These are phyloP conservation scores for Catocala sponsa DNA, from an alignment of 2,888 invertebrate genomes.

Conservation along the genomic window DNA sequence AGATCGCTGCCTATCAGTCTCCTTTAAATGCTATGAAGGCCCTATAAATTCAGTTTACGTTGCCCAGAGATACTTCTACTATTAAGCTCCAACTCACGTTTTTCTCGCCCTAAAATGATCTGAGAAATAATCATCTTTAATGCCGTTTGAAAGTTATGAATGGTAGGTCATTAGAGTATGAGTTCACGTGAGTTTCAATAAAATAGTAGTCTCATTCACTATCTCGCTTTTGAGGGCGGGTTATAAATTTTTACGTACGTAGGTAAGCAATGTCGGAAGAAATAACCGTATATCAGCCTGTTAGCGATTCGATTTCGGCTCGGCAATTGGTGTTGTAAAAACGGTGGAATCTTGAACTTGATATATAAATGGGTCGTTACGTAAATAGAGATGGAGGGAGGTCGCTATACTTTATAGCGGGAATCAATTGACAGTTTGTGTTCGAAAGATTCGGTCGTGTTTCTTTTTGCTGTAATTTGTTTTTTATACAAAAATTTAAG, in stretches of 20 bases:
- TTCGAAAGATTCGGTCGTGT: background rate
- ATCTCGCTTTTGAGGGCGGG: conserved; percentile 13
- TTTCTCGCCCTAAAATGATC: conserved; percentile 17
- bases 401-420: conserved; percentile 2
- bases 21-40: conserved; percentile 25
- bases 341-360: conserved; percentile 33
- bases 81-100: conserved; percentile 16
- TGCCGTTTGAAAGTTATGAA: conserved; percentile 24
- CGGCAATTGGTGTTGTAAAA: conserved; percentile 31
- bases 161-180: conserved; percentile 28
- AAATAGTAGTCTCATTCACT: conserved; percentile 12
- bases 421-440: conserved; percentile 4
- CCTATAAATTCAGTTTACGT: conserved; percentile 32
- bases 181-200: conserved; percentile 22
- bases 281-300: conserved; percentile 55
- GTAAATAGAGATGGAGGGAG: conserved; percentile 23
- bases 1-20: conserved; percentile 34
- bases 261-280: conserved; percentile 47
- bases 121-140: conserved; percentile 4
- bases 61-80: conserved; percentile 18
- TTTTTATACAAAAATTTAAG: too few species aligned
- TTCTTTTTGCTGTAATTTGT: background rate
- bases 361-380: conserved; percentile 26
- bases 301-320: conserved; percentile 37
- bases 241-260: conserved; percentile 45